These are phyloP conservation scores for Hydractinia echinata DNA, from an alignment of 30 jellyfish, hydroid and myxozoan species.

Conservation along the genomic window DNA sequence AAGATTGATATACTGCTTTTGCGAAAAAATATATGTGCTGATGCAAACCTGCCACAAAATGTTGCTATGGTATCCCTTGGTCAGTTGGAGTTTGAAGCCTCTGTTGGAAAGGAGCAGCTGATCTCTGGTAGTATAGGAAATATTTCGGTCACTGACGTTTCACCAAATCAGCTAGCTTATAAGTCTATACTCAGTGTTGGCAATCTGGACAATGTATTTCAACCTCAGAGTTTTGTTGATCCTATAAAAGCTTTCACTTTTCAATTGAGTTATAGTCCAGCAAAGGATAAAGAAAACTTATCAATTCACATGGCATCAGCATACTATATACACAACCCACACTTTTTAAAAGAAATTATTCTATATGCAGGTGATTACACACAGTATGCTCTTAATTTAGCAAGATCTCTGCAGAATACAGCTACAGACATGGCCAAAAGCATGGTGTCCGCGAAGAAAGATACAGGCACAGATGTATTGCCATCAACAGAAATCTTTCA, in stretches of 20 bases:
- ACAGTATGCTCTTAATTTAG: slow-evolving; percentile 69
- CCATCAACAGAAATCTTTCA: background rate
- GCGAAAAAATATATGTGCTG: slow-evolving; percentile 14
- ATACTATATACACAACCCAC: slow-evolving; percentile 63
- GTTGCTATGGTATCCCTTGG: slow-evolving; percentile 75
- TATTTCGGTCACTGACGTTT: slow-evolving; percentile 52
- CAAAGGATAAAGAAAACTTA: background rate
- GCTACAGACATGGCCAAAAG: slow-evolving; percentile 97
- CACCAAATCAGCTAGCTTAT: slow-evolving; percentile 55
- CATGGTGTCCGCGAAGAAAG: slow-evolving; percentile 40
- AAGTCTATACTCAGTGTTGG: slow-evolving; percentile 44
- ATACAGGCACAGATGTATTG: background rate
- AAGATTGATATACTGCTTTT: slow-evolving; percentile 13
- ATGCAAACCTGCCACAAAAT: slow-evolving; percentile 51
- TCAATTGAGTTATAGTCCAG: slow-evolving; percentile 18
- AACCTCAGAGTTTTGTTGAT: slow-evolving; percentile 30
- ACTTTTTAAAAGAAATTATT: slow-evolving; percentile 61
- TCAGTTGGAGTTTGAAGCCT: slow-evolving; percentile 68
- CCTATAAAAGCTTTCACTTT: slow-evolving; percentile 54
- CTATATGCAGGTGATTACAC: slow-evolving; percentile 90
- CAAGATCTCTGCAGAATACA: slow-evolving; percentile 79
- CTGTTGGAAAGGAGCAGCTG: slow-evolving; percentile 35
- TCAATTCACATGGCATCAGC: slow-evolving; percentile 86
- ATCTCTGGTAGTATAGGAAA: slow-evolving; percentile 76
- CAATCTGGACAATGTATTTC: background rate